Conservation (phyloP, 2,797 vertebrate species). For the Urophycis tenuis region DNA sequence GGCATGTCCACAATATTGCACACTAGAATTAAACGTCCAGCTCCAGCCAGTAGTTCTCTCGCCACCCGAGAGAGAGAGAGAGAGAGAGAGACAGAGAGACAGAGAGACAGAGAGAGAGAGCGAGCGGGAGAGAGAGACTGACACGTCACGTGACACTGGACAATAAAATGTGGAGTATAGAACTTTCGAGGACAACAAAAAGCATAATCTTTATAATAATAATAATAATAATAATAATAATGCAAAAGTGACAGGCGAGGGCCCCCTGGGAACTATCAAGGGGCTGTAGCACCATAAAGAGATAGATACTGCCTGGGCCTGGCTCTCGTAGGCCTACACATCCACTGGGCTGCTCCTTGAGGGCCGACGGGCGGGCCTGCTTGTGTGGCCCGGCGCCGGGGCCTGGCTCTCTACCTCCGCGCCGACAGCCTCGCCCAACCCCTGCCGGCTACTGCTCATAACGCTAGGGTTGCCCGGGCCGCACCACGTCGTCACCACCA, state of each 20-base stretch:
- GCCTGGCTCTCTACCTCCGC: constrained; percentile 36
- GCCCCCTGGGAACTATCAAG: constrained; percentile 47
- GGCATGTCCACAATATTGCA: constrained; percentile 75
- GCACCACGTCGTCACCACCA: constrained; percentile 53
- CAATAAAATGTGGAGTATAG: constrained; percentile 49
- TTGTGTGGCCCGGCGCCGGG: not conserved
- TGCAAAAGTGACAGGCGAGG: constrained; percentile 61
- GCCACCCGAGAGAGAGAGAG: constrained; percentile 47
- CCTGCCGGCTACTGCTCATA: constrained; percentile 23
- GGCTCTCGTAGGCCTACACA: constrained; percentile 51
- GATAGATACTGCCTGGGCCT: constrained; percentile 63
- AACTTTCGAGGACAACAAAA: constrained; percentile 30
- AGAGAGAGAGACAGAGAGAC: not conserved
- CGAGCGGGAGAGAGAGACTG: constrained; percentile 42
- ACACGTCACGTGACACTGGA: constrained; percentile 35
- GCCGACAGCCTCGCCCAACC: constrained; percentile 42
- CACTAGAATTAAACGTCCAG: constrained; percentile 66
- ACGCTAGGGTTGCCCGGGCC: constrained; percentile 55
- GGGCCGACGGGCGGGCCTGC: constrained; percentile 15
- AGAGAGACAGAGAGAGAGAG: no score
- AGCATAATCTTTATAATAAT: constrained; percentile 21
- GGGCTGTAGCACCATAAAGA: constrained; percentile 75
- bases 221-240: constrained; percentile 50
- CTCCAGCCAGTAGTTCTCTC: constrained; percentile 43
- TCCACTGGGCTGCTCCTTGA: constrained; percentile 49